phyloP scores from a whole-genome alignment of 23 tunicate species.

The Halocynthia aurantium region DNA sequence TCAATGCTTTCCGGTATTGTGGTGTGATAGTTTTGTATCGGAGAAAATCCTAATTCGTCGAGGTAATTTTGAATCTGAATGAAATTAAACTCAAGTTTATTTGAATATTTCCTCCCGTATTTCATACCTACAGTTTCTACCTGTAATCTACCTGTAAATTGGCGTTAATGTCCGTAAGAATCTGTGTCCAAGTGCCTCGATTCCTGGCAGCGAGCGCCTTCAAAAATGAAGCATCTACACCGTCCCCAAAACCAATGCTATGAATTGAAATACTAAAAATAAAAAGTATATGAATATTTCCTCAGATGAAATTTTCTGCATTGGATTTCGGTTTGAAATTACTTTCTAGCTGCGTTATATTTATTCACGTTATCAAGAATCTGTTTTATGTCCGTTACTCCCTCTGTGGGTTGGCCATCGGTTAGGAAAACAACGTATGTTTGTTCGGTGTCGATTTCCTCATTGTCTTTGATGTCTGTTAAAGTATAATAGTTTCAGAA shows the following conservation, averaged over 20 bases:
- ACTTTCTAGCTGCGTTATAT: not conserved
- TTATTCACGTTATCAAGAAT: not conserved
- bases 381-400: not conserved
- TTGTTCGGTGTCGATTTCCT: too few relatives aligned
- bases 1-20: not conserved
- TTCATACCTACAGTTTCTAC: too few relatives aligned
- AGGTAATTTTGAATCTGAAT: slow-evolving; percentile 8
- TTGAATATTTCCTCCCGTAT: not conserved
- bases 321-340: slow-evolving; percentile 6
- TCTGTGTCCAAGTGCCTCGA: slow-evolving; percentile 17
- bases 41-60: slow-evolving; percentile 2
- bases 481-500: too few relatives aligned
- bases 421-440: slow-evolving; percentile 9
- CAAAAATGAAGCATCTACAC: slow-evolving; percentile 9
- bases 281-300: not conserved
- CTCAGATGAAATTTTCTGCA: not conserved
- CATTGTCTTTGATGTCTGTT: too few relatives aligned
- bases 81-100: too few relatives aligned
- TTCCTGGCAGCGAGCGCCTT: slow-evolving; percentile 7
- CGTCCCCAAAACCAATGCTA: not conserved
- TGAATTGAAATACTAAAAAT: slow-evolving; percentile 3
- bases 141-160: slow-evolving; percentile 5
- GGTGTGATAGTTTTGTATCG: not conserved
- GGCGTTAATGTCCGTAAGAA: slow-evolving; percentile 7
- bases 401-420: slow-evolving; percentile 8